phyloP scores from a whole-genome alignment of 1,140 invertebrate genomes.

The Drosophila insularis region DNA sequence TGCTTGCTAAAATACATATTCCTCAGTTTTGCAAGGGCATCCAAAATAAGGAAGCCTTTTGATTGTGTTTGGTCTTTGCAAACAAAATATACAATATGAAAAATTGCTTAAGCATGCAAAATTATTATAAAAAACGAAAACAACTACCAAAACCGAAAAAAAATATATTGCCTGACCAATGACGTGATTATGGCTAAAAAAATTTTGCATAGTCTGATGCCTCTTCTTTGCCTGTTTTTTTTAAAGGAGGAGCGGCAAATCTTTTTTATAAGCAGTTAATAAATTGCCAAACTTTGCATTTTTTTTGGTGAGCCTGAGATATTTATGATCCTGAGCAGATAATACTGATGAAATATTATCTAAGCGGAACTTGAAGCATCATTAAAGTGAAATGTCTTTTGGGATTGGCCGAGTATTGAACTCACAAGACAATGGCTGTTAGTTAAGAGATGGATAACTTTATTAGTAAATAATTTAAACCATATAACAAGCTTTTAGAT shows the following conservation, averaged over 20 bases:
- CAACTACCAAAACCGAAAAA: slow-evolving; percentile 6
- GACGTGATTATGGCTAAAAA: slow-evolving; percentile 38
- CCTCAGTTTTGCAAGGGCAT: neutral
- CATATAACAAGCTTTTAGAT: no score
- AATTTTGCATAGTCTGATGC: neutral
- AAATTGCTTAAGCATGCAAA: slow-evolving; percentile 65
- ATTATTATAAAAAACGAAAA: slow-evolving; percentile 47
- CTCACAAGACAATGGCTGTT: no score
- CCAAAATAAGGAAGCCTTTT: slow-evolving; percentile 20
- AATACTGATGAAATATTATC: slow-evolving; percentile 2
- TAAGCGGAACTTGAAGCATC: neutral
- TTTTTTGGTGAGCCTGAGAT: slow-evolving; percentile 12
- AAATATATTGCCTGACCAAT: slow-evolving; percentile 36
- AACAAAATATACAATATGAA: slow-evolving; percentile 45
- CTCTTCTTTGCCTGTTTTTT: neutral
- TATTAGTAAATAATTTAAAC: no score
- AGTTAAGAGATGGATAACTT: no score
- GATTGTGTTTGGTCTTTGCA: neutral
- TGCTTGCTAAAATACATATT: neutral
- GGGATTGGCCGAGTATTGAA: neutral
- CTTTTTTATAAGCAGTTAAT: slow-evolving; percentile 20
- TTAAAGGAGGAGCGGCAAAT: neutral
- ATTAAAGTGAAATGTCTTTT: neutral
- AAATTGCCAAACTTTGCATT: slow-evolving; percentile 12
- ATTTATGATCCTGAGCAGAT: slow-evolving; percentile 2